Evolutionary conservation across 53 echinoderm and acorn worm species (phyloP).

Genomic region (Apostichopus leukothele): DNA sequence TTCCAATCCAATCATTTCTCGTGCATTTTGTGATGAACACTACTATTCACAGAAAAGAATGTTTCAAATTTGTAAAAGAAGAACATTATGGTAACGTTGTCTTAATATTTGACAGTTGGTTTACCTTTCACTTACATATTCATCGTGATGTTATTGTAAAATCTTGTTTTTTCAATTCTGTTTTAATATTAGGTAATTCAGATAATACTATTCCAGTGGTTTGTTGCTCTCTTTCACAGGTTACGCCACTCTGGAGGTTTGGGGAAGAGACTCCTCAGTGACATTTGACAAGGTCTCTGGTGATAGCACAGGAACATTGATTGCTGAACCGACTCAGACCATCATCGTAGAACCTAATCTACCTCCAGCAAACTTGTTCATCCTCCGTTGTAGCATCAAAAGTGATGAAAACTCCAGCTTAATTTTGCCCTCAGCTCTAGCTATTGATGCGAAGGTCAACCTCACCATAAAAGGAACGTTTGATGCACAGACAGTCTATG

Average conservation of each 20-base stretch:
- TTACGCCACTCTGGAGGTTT: conserved; percentile 46
- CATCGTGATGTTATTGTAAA: no score
- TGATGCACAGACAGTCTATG: conserved; percentile 57
- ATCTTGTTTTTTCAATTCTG: no score
- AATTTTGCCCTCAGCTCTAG: conserved; percentile 66
- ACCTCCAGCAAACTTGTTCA: conserved; percentile 51
- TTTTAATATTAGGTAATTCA: no score
- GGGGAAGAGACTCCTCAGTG: conserved; percentile 51
- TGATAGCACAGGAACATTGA: conserved; percentile 70
- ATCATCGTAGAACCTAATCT: conserved; percentile 56
- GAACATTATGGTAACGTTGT: no score
- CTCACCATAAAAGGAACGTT: conserved; percentile 61
- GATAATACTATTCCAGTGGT: no score
- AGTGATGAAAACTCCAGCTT: conserved; percentile 55
- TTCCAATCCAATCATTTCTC: no score
- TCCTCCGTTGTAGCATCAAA: conserved; percentile 63
- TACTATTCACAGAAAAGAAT: no score
- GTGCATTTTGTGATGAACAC: no score
- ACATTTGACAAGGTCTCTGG: conserved; percentile 55
- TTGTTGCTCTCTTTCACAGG: conserved; percentile 4
- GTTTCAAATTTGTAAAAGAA: no score
- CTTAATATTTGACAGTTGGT: no score
- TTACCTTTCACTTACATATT: no score
- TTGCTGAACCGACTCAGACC: conserved; percentile 55
- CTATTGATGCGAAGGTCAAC: conserved; percentile 63